phyloP scores from a whole-genome alignment of 2,797 vertebrate genomes.

The Falco novaeseelandiae region DNA sequence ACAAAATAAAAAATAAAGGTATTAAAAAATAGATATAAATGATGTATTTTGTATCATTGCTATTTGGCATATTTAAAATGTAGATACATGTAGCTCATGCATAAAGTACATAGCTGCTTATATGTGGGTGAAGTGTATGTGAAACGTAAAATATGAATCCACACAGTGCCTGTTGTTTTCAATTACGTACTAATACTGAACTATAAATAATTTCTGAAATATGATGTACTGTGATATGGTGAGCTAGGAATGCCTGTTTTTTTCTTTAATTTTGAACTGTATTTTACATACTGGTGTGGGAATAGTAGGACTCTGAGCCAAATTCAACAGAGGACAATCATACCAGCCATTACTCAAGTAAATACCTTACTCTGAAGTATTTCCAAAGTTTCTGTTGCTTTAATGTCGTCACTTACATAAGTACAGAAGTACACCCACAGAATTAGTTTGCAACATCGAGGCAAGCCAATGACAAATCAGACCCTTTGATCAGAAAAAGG shows the following conservation, averaged over 20 bases:
- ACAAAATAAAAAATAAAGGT: not conserved
- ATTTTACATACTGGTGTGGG: not conserved
- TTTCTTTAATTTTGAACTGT: not conserved
- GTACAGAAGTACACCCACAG: not conserved
- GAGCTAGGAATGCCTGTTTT: not conserved
- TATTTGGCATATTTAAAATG: not conserved
- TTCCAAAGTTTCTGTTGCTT: slow-evolving; percentile 13
- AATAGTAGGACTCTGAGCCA: not conserved
- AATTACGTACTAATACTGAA: not conserved
- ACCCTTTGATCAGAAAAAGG: not conserved
- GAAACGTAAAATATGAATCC: not conserved
- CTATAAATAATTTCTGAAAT: not conserved
- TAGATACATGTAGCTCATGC: not conserved
- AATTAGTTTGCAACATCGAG: not conserved
- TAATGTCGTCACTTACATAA: not conserved
- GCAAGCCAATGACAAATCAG: not conserved
- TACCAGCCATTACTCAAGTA: not conserved
- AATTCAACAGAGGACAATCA: not conserved
- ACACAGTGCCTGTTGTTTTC: not conserved
- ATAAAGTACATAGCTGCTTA: not conserved
- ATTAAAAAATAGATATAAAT: not conserved
- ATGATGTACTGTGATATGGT: not conserved
- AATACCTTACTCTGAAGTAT: not conserved
- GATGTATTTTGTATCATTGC: not conserved
- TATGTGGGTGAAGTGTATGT: not conserved